Conservation (phyloP, 2,113 vertebrate genomes). For the Cinclus mexicanus region DNA sequence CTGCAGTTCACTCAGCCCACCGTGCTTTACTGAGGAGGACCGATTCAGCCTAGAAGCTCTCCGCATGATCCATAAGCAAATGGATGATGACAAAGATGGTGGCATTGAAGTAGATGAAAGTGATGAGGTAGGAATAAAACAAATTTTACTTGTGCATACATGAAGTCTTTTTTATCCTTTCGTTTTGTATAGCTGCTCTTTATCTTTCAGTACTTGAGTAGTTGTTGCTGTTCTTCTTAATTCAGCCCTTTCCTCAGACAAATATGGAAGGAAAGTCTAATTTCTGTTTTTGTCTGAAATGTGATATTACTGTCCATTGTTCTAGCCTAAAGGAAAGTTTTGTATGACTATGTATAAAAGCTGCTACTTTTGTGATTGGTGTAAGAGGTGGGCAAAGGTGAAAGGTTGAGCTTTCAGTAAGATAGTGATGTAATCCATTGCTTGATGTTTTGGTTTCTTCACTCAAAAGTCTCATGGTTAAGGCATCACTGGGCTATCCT, state of each 20-base stretch:
- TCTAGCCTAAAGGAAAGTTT: background rate
- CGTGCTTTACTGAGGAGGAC: slow-evolving; percentile 91
- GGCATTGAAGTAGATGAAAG: slow-evolving; percentile 98
- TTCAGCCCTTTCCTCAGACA: background rate
- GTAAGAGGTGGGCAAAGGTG: background rate
- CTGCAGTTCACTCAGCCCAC: slow-evolving; percentile 86
- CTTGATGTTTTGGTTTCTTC: background rate
- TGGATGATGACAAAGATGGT: slow-evolving; percentile 98
- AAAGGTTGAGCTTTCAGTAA: background rate
- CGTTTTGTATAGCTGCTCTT: background rate
- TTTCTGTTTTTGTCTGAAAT: background rate
- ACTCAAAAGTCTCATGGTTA: background rate
- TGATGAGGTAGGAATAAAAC: slow-evolving; percentile 86
- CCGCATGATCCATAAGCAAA: slow-evolving; percentile 95
- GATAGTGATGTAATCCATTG: background rate
- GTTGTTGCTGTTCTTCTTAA: background rate
- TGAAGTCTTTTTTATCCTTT: background rate
- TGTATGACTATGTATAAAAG: background rate
- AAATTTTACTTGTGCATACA: background rate
- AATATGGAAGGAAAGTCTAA: background rate
- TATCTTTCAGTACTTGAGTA: background rate
- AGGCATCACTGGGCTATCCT: background rate
- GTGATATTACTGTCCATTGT: background rate
- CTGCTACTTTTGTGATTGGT: background rate
- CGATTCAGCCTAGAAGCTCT: slow-evolving; percentile 93